Evolutionary conservation across 2,888 invertebrate species (phyloP).

Genomic region (Sepioteuthis lessoniana): DNA sequence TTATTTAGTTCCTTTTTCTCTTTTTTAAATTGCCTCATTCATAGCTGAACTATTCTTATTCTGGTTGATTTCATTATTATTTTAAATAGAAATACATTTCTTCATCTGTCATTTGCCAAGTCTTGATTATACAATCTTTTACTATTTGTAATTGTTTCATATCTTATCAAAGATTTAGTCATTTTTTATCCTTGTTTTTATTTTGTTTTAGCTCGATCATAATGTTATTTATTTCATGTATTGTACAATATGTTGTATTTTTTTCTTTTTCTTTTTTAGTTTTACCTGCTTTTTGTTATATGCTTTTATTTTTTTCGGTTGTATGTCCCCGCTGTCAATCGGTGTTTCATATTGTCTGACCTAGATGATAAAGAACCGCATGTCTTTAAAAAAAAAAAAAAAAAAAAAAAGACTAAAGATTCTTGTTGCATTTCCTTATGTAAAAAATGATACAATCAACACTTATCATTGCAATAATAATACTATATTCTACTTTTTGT

Average conservation of each 20-base stretch:
- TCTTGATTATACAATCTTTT: background rate
- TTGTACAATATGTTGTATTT: conserved; percentile 7
- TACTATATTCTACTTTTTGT: too few species aligned
- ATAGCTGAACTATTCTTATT: background rate
- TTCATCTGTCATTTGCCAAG: conserved; percentile 4
- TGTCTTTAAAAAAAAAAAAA: background rate
- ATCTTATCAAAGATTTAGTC: background rate
- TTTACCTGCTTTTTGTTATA: background rate
- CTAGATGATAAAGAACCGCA: background rate
- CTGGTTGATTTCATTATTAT: background rate
- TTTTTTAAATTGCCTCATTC: background rate
- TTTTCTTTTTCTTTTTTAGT: background rate
- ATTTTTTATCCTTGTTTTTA: background rate
- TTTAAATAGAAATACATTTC: background rate
- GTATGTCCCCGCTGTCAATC: background rate
- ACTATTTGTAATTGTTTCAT: background rate
- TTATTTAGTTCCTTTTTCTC: background rate
- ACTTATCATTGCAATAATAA: too few species aligned
- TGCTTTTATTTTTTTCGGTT: background rate
- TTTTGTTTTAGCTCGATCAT: conserved; percentile 11
- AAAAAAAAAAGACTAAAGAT: too few species aligned
- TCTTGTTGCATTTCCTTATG: too few species aligned
- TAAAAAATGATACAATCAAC: too few species aligned
- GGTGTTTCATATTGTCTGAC: background rate
- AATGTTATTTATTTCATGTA: background rate